These are phyloP conservation scores for Tineola bisselliella DNA, from an alignment of 2,888 invertebrate species.

Conservation along the genomic window DNA sequence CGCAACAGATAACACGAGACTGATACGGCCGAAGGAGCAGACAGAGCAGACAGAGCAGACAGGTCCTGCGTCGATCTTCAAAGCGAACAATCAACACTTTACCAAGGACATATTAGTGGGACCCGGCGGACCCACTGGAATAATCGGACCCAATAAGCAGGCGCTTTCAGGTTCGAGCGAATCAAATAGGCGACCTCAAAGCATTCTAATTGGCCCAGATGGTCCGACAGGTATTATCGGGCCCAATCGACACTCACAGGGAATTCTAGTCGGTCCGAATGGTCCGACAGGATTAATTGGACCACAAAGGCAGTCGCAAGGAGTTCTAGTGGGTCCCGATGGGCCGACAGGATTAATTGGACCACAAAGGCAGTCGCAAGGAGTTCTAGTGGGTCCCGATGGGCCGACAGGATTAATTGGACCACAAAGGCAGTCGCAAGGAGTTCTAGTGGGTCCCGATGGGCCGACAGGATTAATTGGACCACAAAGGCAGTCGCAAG, in stretches of 20 bases:
- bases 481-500: background rate
- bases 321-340: constrained; percentile 44
- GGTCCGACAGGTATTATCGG: constrained; percentile 28
- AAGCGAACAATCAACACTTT: too few species aligned
- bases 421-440: constrained; percentile 15
- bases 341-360: constrained; percentile 33
- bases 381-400: constrained; percentile 42
- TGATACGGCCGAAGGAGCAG: constrained; percentile 21
- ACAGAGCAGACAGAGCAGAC: constrained; percentile 16
- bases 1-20: too few species aligned
- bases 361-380: constrained; percentile 13
- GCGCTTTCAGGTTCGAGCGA: constrained; percentile 41
- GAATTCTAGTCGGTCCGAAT: constrained; percentile 61
- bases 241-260: constrained; percentile 18
- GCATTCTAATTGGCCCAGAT: constrained; percentile 41
- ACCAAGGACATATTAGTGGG: constrained; percentile 24
- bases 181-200: constrained; percentile 20
- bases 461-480: constrained; percentile 29
- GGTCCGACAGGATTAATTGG: constrained; percentile 32
- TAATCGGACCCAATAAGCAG: constrained; percentile 26
- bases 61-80: too few species aligned
- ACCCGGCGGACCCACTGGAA: constrained; percentile 26
- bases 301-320: constrained; percentile 14
- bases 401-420: constrained; percentile 22
- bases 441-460: constrained; percentile 39